Base-by-base conservation (phyloP, 2,113 vertebrate species). In the Beaufortia kweichowensis region DNA sequence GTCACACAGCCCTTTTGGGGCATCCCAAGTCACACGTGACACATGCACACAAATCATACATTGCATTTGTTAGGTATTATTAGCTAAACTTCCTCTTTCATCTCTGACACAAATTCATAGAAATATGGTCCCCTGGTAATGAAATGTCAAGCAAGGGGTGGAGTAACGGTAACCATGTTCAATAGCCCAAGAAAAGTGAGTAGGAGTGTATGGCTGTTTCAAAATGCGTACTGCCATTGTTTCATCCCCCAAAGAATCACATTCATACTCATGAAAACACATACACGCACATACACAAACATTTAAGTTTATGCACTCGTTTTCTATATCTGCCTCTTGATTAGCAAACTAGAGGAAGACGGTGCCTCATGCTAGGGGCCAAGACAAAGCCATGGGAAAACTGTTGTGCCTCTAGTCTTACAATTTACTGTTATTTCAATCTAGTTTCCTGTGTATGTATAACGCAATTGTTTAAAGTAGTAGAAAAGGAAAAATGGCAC, bases 51-150 rank as follows among this genome's bases (percentile, higher is more conserved):
- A 66, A n/a, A 60, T 50, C 33, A 19, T 35, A 67, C 23, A 48
- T 24, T 67, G 68, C 75, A 79, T 77, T 72, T 57, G 69, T 65
- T 79, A 61, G 78, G 63, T 79, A 56, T 82, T 55, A 74, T 78
- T 81, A 80, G 3, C 3, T 82, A 62, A 89, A 88, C 86, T 89
- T 92, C 89, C 88, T 87, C 85, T 90, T 90, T 89, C 75, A 82
- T 43, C 77, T 76, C 84, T 83, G 61, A 84, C 65, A 60, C 43
- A 86, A 83, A 87, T 90, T 91, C 87, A 88, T 88, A 89, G 90
- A 91, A 91, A 84, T 85, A 85, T 64, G 23, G 79, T 79, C 79
- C 66, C 57, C 60, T 85, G 56, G 78, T 62, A 74, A 60, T 75
- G 53, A 88, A 81, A 77, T 70, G 74, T 35, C 78, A 85, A 84